A percentile compares a stretch with the other conserved stretches of the same genome.
Conservation (phyloP, 2,797 vertebrate genomes). For the Chlorospingus flavigularis region DNA sequence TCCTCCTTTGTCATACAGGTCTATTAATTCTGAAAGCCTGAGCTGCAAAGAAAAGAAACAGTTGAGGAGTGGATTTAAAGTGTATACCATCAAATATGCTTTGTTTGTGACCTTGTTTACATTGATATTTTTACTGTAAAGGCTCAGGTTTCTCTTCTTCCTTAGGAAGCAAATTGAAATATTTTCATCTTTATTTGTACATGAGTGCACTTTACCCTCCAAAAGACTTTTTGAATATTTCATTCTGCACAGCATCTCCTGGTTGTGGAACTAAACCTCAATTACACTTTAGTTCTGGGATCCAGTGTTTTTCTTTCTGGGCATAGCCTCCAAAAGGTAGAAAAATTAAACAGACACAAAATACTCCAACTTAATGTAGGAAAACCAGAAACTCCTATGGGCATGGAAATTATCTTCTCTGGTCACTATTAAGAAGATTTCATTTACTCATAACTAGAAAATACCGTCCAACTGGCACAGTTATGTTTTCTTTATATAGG, state of each 20-base stretch:
- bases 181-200: neutral
- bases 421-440: neutral
- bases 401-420: neutral
- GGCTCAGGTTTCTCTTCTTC: neutral
- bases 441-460: neutral
- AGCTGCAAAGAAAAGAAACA: neutral
- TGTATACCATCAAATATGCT: neutral
- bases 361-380: neutral
- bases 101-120: neutral
- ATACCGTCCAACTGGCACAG: neutral
- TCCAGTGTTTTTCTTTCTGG: neutral
- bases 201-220: neutral
- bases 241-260: neutral
- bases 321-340: neutral
- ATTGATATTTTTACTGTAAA: neutral
- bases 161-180: neutral
- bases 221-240: neutral
- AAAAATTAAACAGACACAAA: neutral
- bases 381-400: neutral
- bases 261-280: neutral
- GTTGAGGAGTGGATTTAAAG: neutral
- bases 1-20: neutral
- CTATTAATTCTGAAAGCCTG: neutral
- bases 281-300: neutral
- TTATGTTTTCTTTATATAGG: neutral